Evolutionary conservation across 2,888 invertebrate genomes (phyloP).

Genomic region (Chloroclysta siterata): DNA sequence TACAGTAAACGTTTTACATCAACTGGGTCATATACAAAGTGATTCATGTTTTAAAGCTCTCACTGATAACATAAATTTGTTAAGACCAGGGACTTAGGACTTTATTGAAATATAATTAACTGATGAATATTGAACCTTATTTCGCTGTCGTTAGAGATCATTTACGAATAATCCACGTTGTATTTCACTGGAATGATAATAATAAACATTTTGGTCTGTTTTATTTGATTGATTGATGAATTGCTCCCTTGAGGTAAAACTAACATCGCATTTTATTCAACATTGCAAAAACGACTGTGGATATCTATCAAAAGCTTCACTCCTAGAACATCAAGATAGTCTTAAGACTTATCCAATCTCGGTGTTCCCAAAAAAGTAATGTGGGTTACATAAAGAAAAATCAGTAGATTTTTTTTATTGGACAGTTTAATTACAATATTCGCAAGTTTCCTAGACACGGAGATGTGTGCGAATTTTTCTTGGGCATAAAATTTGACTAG

Average conservation of each 20-base stretch:
- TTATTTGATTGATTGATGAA: conserved; percentile 1
- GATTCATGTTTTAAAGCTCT: background rate
- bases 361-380: no score
- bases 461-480: no score
- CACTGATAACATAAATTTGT: no score
- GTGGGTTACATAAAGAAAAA: no score
- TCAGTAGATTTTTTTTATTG: no score
- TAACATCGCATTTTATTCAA: background rate
- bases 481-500: no score
- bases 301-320: background rate
- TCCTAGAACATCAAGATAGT: background rate
- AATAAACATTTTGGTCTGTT: background rate
- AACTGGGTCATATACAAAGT: background rate
- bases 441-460: no score
- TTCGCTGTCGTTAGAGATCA: background rate
- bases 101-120: background rate
- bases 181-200: background rate
- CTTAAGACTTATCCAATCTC: no score
- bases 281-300: background rate
- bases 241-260: background rate
- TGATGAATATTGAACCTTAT: background rate
- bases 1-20: conserved; percentile 10
- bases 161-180: background rate
- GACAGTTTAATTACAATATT: no score
- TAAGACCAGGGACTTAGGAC: no score